Conservation (phyloP, 2,113 vertebrate species). For the Pholis gunnellus region DNA sequence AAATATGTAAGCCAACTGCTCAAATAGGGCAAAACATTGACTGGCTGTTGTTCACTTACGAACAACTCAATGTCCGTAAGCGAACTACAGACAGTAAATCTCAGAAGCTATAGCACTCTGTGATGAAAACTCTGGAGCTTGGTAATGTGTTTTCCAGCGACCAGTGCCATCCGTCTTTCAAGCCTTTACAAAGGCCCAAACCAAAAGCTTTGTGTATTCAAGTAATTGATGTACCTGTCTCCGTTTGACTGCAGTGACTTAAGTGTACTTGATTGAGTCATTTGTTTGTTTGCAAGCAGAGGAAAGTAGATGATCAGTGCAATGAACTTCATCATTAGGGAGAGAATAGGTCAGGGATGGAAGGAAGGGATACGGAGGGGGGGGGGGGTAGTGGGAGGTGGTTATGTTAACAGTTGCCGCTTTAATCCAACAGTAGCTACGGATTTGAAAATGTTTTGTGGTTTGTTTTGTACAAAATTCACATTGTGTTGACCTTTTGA, state of each 20-base stretch:
- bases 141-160: not conserved
- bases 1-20: not conserved
- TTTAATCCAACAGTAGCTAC: not conserved
- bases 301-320: not conserved
- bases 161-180: conserved; percentile 13
- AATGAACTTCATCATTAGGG: conserved; percentile 3
- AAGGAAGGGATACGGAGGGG: not conserved
- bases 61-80: not conserved
- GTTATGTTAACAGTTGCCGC: not conserved
- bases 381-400: not conserved
- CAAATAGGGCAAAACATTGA: not conserved
- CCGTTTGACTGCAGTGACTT: not conserved
- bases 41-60: not conserved
- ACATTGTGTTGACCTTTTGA: not conserved
- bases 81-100: not conserved
- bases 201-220: not conserved
- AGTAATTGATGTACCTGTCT: conserved; percentile 26
- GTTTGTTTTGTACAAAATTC: conserved; percentile 3
- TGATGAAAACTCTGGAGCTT: conserved; percentile 10
- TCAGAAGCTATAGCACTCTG: not conserved
- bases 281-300: conserved; percentile 18
- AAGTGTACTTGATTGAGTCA: conserved; percentile 4
- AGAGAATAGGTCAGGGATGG: not conserved
- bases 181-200: conserved; percentile 2
- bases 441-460: not conserved